Percentiles rank a stretch among this genome's conserved stretches.
phyloP scores from a whole-genome alignment of 2,888 invertebrate species.

The Halictus ligatus region DNA sequence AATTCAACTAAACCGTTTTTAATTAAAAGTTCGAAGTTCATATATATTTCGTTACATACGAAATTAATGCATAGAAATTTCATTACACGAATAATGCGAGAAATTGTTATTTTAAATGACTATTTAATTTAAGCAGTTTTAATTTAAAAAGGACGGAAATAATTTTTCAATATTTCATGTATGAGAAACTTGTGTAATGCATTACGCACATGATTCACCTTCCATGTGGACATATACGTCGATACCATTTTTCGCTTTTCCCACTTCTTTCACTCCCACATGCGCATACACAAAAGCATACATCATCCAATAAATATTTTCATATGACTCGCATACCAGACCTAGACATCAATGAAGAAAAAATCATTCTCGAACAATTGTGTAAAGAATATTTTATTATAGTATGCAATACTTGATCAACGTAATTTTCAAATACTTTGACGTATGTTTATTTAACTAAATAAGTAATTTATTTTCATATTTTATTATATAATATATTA shows the following conservation, averaged over 20 bases:
- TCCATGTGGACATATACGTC: slow-evolving; percentile 17
- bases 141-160: neutral
- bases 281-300: slow-evolving; percentile 16
- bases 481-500: neutral
- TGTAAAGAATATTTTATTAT: neutral
- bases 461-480: neutral
- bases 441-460: neutral
- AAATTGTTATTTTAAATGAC: too few relatives aligned
- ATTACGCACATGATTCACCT: slow-evolving; percentile 6
- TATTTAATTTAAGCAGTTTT: too few relatives aligned
- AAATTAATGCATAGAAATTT: too few relatives aligned
- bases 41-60: too few relatives aligned
- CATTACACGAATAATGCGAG: too few relatives aligned
- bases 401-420: neutral
- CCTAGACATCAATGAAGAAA: neutral
- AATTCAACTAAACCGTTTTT: neutral
- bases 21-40: neutral
- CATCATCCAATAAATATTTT: slow-evolving; percentile 18
- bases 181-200: slow-evolving; percentile 12
- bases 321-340: slow-evolving; percentile 6
- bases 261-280: slow-evolving; percentile 18
- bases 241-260: slow-evolving; percentile 14
- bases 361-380: neutral
- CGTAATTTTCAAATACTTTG: neutral
- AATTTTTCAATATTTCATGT: slow-evolving; percentile 9